Evolutionary conservation across 2,797 vertebrate genomes (phyloP).

Genomic region (Rhodeus uyekii): DNA sequence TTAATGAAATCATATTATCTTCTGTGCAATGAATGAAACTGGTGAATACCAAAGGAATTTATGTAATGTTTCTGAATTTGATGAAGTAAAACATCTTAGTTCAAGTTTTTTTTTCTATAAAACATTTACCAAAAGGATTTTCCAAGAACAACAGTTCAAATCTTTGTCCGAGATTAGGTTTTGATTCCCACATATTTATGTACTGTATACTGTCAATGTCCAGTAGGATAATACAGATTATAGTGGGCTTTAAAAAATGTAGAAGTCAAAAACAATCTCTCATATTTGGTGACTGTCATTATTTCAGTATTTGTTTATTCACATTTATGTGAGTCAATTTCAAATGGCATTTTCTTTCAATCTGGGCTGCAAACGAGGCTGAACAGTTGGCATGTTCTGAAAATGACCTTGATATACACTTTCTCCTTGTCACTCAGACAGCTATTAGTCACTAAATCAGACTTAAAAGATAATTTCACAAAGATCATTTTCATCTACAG

Average conservation of each 20-base stretch:
- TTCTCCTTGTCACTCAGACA: constrained; percentile 36
- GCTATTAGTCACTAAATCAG: constrained; percentile 1
- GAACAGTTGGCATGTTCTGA: constrained; percentile 45
- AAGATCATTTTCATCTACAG: no score
- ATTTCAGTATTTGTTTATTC: constrained; percentile 6
- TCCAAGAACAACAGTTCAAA: background rate
- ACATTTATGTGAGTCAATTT: constrained; percentile 36
- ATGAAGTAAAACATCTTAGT: background rate
- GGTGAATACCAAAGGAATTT: background rate
- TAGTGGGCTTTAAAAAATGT: constrained; percentile 8
- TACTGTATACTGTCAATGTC: background rate
- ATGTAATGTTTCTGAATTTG: background rate
- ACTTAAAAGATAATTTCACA: background rate
- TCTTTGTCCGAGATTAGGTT: background rate
- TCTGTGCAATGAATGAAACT: background rate
- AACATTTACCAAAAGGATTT: background rate
- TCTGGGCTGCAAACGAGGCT: constrained; percentile 35
- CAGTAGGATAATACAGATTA: background rate
- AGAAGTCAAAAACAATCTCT: background rate
- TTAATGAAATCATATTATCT: background rate
- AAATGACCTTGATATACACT: constrained; percentile 31
- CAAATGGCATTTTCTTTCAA: constrained; percentile 43
- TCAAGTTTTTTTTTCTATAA: background rate
- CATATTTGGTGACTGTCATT: constrained; percentile 11
- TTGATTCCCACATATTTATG: background rate